These are phyloP conservation scores for Cataglyphis albicans DNA, from an alignment of 2,888 invertebrate genomes.

Conservation along the genomic window DNA sequence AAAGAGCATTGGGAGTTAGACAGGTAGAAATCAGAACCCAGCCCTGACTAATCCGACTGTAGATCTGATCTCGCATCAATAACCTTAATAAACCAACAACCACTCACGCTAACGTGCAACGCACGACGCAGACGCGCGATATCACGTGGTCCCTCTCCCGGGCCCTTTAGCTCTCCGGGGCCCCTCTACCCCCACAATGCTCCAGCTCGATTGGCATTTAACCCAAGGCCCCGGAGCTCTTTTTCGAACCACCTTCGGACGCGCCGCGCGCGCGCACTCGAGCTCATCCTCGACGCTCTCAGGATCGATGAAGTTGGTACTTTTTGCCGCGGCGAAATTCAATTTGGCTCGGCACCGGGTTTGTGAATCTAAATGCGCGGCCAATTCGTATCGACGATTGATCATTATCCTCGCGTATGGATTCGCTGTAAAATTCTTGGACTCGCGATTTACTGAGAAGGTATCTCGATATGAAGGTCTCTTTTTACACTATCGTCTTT, in stretches of 20 bases:
- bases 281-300: slow-evolving; percentile 45
- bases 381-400: slow-evolving; percentile 34
- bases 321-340: slow-evolving; percentile 54
- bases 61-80: slow-evolving; percentile 83
- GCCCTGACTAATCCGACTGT: slow-evolving; percentile 80
- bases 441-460: neutral
- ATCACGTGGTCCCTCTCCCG: slow-evolving; percentile 59
- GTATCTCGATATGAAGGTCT: neutral
- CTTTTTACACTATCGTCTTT: neutral
- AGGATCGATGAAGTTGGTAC: slow-evolving; percentile 53
- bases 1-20: slow-evolving; percentile 53
- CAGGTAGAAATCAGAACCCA: slow-evolving; percentile 67
- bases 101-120: slow-evolving; percentile 73
- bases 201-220: slow-evolving; percentile 80
- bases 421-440: slow-evolving; percentile 12
- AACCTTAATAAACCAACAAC: slow-evolving; percentile 83
- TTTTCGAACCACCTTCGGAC: slow-evolving; percentile 60
- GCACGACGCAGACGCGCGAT: slow-evolving; percentile 69
- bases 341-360: slow-evolving; percentile 51
- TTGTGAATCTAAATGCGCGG: slow-evolving; percentile 50
- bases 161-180: slow-evolving; percentile 54
- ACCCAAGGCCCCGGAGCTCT: slow-evolving; percentile 76
- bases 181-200: slow-evolving; percentile 72
- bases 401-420: slow-evolving; percentile 17
- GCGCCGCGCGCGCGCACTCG: slow-evolving; percentile 42